Percentiles rank a stretch among this genome's conserved stretches.
Evolutionary conservation across 2,888 invertebrate species (phyloP).

Genomic region (Lacanobia oleracea): DNA sequence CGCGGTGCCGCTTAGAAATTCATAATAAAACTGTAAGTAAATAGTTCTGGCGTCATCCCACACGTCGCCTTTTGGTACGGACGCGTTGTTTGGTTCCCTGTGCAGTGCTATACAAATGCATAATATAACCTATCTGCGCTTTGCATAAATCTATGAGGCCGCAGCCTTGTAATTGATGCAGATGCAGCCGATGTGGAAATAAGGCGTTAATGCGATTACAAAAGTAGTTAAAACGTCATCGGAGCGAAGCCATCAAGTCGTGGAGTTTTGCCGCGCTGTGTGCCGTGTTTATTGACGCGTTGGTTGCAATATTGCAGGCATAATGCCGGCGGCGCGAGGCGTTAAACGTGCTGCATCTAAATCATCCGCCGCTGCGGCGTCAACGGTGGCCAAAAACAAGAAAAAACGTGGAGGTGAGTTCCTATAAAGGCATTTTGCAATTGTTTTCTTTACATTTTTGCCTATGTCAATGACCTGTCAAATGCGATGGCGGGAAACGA

Average conservation of each 20-base stretch:
- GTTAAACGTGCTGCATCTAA: constrained; percentile 88
- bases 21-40: constrained; percentile 84
- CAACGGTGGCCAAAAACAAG: constrained; percentile 86
- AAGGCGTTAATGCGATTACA: constrained; percentile 84
- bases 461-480: constrained; percentile 90
- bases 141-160: constrained; percentile 86
- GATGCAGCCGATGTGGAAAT: constrained; percentile 79
- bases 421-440: constrained; percentile 72
- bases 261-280: constrained; percentile 84
- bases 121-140: constrained; percentile 89
- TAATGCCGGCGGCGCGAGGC: constrained; percentile 89
- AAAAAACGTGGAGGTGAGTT: constrained; percentile 88
- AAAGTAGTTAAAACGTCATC: constrained; percentile 85
- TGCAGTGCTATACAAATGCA: constrained; percentile 88
- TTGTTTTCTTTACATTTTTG: constrained; percentile 88
- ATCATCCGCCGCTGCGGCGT: constrained; percentile 78
- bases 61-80: constrained; percentile 72
- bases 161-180: constrained; percentile 86
- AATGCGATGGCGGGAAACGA: constrained; percentile 88
- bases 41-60: constrained; percentile 63
- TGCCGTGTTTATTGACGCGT: constrained; percentile 85
- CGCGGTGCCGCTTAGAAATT: constrained; percentile 74
- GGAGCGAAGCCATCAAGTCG: constrained; percentile 75
- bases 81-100: constrained; percentile 86
- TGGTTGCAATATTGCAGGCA: constrained; percentile 88